Evolutionary conservation across 2,797 vertebrate species (phyloP).

Genomic region (Tokudaia muenninki): DNA sequence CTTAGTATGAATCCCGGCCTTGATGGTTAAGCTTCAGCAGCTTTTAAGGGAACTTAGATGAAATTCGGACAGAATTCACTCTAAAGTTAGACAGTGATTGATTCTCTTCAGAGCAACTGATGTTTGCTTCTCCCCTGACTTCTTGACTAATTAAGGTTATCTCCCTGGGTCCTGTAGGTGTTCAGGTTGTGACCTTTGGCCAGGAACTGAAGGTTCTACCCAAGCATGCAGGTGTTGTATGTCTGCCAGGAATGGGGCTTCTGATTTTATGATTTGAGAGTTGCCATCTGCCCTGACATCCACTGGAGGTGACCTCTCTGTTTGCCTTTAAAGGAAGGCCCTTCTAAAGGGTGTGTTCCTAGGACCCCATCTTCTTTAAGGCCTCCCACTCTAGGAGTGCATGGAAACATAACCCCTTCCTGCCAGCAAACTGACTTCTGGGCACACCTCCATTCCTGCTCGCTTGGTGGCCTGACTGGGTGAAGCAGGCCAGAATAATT

Average conservation of each 20-base stretch:
- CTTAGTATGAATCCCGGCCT: background rate
- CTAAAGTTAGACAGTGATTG: background rate
- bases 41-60: slow-evolving; percentile 60
- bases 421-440: slow-evolving; percentile 23
- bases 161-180: background rate
- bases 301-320: background rate
- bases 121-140: slow-evolving; percentile 42
- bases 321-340: background rate
- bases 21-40: background rate
- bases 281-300: background rate
- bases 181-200: slow-evolving; percentile 28
- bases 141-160: background rate
- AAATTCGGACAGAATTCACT: slow-evolving; percentile 4
- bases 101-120: background rate
- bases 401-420: background rate
- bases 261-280: slow-evolving; percentile 45
- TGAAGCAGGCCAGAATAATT: slow-evolving; percentile 66
- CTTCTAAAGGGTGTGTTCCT: background rate
- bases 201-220: background rate
- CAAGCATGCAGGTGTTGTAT: background rate
- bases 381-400: background rate
- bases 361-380: background rate
- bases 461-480: slow-evolving; percentile 47
- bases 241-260: background rate
- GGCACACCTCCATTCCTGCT: slow-evolving; percentile 62